Percentiles rank a stretch among this genome's conserved stretches.
These are phyloP conservation scores for Nerophis ophidion DNA, from an alignment of 2,113 vertebrate genomes.

Conservation along the genomic window DNA sequence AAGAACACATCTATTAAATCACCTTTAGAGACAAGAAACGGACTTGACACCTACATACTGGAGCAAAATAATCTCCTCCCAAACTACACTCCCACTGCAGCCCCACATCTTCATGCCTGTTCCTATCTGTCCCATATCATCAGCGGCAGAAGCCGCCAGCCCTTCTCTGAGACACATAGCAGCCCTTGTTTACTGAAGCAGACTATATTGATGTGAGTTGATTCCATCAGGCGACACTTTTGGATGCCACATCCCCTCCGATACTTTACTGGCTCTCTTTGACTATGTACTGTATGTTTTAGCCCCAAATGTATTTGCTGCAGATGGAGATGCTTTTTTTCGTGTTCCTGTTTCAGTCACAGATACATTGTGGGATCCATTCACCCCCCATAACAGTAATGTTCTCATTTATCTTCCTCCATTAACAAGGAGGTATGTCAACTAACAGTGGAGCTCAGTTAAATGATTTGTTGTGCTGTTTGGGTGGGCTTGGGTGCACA, in stretches of 20 bases:
- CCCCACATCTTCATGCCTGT: slow-evolving; percentile 32
- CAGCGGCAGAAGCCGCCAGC: slow-evolving; percentile 41
- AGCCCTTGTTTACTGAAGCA: slow-evolving; percentile 57
- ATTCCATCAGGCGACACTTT: slow-evolving; percentile 66
- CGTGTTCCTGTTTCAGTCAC: no score
- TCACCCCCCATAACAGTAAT: no score
- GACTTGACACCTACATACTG: slow-evolving; percentile 62
- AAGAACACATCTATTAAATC: slow-evolving; percentile 52
- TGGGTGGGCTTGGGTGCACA: no score
- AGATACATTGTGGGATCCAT: no score
- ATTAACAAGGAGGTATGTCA: no score
- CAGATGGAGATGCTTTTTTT: slow-evolving; percentile 14
- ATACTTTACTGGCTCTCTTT: slow-evolving; percentile 35
- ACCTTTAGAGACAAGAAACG: slow-evolving; percentile 38
- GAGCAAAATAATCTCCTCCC: slow-evolving; percentile 56
- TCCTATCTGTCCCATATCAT: slow-evolving; percentile 52
- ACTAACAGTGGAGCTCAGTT: no score
- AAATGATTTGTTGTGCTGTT: no score
- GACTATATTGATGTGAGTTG: slow-evolving; percentile 62
- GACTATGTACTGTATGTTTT: slow-evolving; percentile 14
- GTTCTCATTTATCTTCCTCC: no score
- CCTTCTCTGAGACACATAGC: slow-evolving; percentile 40
- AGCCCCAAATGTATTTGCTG: slow-evolving; percentile 31
- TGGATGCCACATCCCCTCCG: slow-evolving; percentile 40
- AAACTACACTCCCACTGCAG: slow-evolving; percentile 23